A percentile compares a stretch with the other conserved stretches of the same genome.
Conservation (phyloP, 2,888 invertebrate genomes). For the Frankliniella intonsa region DNA sequence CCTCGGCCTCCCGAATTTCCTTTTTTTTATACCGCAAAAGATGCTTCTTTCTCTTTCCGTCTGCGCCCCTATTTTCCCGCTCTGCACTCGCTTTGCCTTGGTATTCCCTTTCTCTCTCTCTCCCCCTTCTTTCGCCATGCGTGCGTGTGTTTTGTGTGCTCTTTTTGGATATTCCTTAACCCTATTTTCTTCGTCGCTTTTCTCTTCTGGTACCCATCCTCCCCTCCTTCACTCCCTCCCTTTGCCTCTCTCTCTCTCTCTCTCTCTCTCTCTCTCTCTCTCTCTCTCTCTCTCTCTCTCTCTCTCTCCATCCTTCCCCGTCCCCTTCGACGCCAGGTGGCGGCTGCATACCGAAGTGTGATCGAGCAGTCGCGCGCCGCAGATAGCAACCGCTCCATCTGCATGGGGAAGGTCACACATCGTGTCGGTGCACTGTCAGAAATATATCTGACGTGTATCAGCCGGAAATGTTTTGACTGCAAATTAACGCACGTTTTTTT, state of each 20-base stretch:
- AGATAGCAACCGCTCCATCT: too few relatives aligned
- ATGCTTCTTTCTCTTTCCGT: background rate
- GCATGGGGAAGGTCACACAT: too few relatives aligned
- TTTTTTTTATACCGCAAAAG: constrained; percentile 25
- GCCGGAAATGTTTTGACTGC: too few relatives aligned
- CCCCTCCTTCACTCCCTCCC: background rate
- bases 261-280: background rate
- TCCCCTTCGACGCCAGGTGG: background rate
- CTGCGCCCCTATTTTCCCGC: background rate
- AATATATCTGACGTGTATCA: too few relatives aligned
- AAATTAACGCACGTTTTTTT: too few relatives aligned
- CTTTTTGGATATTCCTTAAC: too few relatives aligned
- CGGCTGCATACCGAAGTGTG: background rate
- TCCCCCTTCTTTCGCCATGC: too few relatives aligned
- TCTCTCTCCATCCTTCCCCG: background rate
- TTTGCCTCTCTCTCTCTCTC: background rate
- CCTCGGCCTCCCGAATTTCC: constrained; percentile 13
- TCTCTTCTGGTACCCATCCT: background rate
- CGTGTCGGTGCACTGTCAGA: too few relatives aligned
- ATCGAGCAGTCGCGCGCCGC: too few relatives aligned
- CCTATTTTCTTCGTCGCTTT: background rate
- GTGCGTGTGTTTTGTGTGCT: too few relatives aligned
- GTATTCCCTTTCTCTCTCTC: too few relatives aligned
- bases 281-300: background rate
- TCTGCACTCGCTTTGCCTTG: background rate